Conservation (phyloP, 2,888 invertebrate species). For the Dysmachus trigonus region DNA sequence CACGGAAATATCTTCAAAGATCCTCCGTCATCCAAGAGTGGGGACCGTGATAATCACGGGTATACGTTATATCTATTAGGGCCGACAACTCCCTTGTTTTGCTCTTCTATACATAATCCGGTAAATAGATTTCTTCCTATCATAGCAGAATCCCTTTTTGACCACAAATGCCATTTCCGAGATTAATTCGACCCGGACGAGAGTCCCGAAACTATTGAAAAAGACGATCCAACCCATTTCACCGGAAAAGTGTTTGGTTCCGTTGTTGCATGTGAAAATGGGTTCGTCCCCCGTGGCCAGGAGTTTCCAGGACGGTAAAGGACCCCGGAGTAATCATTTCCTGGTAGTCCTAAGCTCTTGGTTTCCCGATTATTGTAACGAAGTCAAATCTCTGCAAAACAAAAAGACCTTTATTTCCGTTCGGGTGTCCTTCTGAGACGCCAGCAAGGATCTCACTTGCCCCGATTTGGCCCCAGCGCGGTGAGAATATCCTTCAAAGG, state of each 20-base stretch:
- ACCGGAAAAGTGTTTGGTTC: conserved; percentile 25
- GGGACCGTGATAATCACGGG: background rate
- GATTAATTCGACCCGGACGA: background rate
- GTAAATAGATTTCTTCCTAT: conserved; percentile 26
- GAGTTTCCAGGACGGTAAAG: background rate
- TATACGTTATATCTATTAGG: background rate
- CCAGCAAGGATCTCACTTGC: background rate
- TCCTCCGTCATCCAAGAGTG: background rate
- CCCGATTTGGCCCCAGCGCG: background rate
- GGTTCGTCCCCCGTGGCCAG: background rate
- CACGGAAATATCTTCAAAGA: background rate
- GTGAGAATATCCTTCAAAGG: background rate
- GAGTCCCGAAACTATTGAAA: conserved; percentile 14
- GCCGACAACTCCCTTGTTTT: background rate
- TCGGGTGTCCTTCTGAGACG: background rate
- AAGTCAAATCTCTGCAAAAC: conserved; percentile 15
- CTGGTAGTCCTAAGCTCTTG: background rate
- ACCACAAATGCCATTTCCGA: conserved; percentile 9
- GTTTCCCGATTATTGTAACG: conserved; percentile 11
- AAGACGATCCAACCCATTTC: background rate
- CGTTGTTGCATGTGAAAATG: conserved; percentile 14
- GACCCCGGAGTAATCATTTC: conserved; percentile 8
- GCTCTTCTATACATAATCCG: background rate
- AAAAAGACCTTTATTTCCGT: background rate
- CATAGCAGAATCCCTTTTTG: background rate